Evolutionary conservation across 2,888 invertebrate genomes (phyloP).

Genomic region (Spialia ferax): DNA sequence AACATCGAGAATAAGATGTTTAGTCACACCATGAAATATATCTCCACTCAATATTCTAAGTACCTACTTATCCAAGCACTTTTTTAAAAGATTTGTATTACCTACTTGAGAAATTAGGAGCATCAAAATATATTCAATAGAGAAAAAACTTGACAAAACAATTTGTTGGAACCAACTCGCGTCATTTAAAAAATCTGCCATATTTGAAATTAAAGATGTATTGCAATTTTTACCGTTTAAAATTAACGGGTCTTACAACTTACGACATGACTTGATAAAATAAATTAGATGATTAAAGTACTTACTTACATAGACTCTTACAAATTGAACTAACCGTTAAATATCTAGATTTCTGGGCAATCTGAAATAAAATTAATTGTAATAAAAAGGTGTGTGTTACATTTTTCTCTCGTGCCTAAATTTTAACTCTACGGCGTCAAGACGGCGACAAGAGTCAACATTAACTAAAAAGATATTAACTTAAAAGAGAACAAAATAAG

Average conservation of each 20-base stretch:
- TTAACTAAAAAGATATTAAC: no score
- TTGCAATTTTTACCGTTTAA: not conserved
- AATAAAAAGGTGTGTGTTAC: no score
- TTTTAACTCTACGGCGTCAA: no score
- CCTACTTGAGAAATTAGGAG: not conserved
- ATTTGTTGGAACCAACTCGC: not conserved
- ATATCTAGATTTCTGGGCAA: not conserved
- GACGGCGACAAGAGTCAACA: no score
- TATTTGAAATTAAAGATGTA: not conserved
- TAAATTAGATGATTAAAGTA: not conserved
- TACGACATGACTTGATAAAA: no score
- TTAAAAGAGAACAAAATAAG: no score
- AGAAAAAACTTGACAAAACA: not conserved
- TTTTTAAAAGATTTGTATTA: not conserved
- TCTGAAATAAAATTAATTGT: not conserved
- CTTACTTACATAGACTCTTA: not conserved
- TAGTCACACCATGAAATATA: not conserved
- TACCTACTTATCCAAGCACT: not conserved
- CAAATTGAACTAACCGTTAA: not conserved
- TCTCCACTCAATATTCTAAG: not conserved
- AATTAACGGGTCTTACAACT: not conserved
- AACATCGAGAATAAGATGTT: not conserved
- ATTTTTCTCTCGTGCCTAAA: no score
- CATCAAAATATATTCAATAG: not conserved
- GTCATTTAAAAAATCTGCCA: not conserved